Evolutionary conservation across 2,797 vertebrate genomes (phyloP), one percentile per base, ranked within the genome.

Genomic region (Clarias laeviceps): DNA sequence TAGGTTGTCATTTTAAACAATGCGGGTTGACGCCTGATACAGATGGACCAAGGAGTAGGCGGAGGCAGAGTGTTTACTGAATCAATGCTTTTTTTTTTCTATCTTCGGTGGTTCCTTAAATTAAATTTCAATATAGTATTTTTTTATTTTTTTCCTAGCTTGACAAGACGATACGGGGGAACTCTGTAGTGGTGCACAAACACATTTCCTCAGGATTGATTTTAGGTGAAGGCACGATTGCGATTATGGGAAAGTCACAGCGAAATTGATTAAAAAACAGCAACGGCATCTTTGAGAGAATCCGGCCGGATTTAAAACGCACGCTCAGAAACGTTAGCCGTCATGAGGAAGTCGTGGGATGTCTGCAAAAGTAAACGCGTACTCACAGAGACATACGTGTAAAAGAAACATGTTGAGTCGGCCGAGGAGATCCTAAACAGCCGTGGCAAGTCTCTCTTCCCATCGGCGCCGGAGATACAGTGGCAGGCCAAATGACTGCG

Each of bases 1-100:
- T 81, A 80, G 84, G 78, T 86, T 89, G 89, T 90, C 88, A 81
- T 78, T 83, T 54, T 89, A 86, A 84, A 88, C 87, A 89, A 90
- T 86, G 80, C 82, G 64, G 76, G 81, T 62, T 29, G 32, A 84
- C 66, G 65, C 80, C 81, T 72, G 86, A 54, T 89, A 82, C 88
- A 86, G 90, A 86, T 40, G 69, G 62, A 59, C 22, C 32, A 64
- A 50, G 73, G 32, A 78, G 84, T 83, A 91, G 87, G 81, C 89
- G 87, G 90, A 89, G 74, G 90, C 37, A 66, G 50, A 73, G 81
- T 29, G 40, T 86, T 90, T 65, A 89, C 86, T 79, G 85, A 83
- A 90, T 90, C 89, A 88, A 78, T 73, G 27, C 59, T 11, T 50
- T 12, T 54, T 45, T 45, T 54, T 3, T 14, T 29, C 85, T 84